phyloP scores from a whole-genome alignment of 2,797 vertebrate species.

The Numenius phaeopus region DNA sequence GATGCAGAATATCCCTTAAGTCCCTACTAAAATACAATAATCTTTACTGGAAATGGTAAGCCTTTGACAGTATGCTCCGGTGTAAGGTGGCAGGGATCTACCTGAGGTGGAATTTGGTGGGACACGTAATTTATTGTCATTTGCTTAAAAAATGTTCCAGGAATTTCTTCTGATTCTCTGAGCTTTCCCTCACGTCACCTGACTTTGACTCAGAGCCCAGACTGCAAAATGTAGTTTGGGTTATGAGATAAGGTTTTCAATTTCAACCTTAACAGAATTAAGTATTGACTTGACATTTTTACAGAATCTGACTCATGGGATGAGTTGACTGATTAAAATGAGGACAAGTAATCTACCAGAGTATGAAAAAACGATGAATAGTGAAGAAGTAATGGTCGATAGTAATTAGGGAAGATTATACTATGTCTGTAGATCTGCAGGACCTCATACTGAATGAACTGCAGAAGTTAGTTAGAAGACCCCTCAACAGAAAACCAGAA shows the following conservation, averaged over 20 bases:
- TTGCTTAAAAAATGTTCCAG: conserved; percentile 23
- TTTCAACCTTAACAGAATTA: conserved; percentile 59
- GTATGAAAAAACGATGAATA: neutral
- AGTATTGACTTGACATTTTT: conserved; percentile 63
- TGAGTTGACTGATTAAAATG: conserved; percentile 68
- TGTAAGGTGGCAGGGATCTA: neutral
- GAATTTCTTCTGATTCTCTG: conserved; percentile 31
- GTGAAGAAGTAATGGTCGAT: neutral
- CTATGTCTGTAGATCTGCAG: neutral
- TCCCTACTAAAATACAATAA: neutral
- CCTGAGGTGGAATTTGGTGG: conserved; percentile 2
- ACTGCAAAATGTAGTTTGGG: conserved; percentile 43
- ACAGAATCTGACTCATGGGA: conserved; percentile 68
- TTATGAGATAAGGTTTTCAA: conserved; percentile 60
- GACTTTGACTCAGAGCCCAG: conserved; percentile 50
- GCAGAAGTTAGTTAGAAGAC: neutral
- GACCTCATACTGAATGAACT: neutral
- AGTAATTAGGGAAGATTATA: conserved; percentile 18
- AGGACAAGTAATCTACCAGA: conserved; percentile 8
- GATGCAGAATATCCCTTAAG: neutral
- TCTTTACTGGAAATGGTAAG: conserved; percentile 18
- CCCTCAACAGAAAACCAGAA: neutral
- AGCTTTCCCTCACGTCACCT: conserved; percentile 23
- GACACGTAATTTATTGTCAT: neutral
- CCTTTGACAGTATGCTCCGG: neutral